Base-by-base conservation (phyloP, 2,113 vertebrate genomes). In the Cavia aperea region DNA sequence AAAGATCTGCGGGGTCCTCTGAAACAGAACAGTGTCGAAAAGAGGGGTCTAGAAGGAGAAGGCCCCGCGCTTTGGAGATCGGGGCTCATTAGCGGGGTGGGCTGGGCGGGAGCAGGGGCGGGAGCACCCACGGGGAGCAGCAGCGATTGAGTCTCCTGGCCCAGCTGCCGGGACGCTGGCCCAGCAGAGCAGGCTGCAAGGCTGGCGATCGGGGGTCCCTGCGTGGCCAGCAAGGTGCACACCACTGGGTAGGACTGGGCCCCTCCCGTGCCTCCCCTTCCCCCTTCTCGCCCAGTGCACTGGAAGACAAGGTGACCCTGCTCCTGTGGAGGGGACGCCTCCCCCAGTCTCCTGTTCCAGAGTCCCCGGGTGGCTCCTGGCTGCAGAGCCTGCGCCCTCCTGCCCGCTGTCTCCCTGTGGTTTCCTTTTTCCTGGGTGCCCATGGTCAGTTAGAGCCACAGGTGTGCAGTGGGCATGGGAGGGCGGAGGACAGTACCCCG, bases 1-100 rank as follows among this genome's bases (percentile, higher is more conserved):
- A 77, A 93, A 84, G 94, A 77, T 39, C 93, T 39, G 85, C n/a
- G 33, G 87, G 89, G 39, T 31, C 62, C 91, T 83, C 39, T 15
- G 39, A 70, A 84, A 62, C 51, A n/a, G 62, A 46, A 16, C 0
- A 26, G 81, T 1, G 0, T 24, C 5, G 68, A 70, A 33, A n/a
- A 91, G 79, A 63, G 5, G 58, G 56, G 86, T 88, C 91, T 46
- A 13, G 13, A 16, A 56, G 39, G 56, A 49, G 62, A 46, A 86
- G 24, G 29, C 77, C 60, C 14, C 90, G 0, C 91, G 72, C 49
- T 72, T 72, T 49, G n/a, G 85, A 65, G 81, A 43, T 12, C 65
- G 1, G 31, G 23, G 10, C 49, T 93, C 66, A 79, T 93, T 73
- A 94, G 88, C 49, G 1, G 2, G 7, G 36, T 11, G 49, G 78